These are phyloP conservation scores for Agapetus fuscipes DNA, from an alignment of 2,888 invertebrate genomes.

Conservation along the genomic window DNA sequence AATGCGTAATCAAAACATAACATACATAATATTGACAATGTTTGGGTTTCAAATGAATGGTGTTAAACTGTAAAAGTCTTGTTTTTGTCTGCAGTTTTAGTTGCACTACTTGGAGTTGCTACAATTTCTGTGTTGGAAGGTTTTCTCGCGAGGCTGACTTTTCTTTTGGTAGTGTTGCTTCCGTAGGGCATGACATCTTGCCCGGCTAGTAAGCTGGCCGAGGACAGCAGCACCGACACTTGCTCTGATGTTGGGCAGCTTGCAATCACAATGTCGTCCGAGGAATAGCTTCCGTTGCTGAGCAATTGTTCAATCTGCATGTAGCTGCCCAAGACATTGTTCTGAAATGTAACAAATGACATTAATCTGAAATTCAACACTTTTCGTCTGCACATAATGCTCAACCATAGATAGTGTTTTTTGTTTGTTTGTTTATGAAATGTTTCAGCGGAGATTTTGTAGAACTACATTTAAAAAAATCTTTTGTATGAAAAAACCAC, in stretches of 20 bases:
- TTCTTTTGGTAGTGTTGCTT: slow-evolving; percentile 30
- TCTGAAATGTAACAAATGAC: slow-evolving; percentile 38
- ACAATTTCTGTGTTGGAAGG: neutral
- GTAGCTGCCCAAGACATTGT: slow-evolving; percentile 82
- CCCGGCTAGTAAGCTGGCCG: slow-evolving; percentile 57
- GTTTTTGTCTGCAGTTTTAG: neutral
- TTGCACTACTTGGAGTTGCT: no score
- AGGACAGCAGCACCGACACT: slow-evolving; percentile 78
- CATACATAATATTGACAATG: neutral
- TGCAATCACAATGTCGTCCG: slow-evolving; percentile 74
- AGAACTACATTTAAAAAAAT: no score
- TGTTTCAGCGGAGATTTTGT: no score
- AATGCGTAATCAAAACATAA: neutral
- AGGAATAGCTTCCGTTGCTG: slow-evolving; percentile 61
- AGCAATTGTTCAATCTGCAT: slow-evolving; percentile 75
- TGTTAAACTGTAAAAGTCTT: neutral
- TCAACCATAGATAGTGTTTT: no score
- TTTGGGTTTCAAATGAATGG: no score
- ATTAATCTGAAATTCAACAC: neutral
- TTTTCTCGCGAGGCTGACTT: slow-evolving; percentile 24
- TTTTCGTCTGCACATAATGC: no score
- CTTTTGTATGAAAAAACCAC: no score
- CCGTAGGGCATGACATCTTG: slow-evolving; percentile 40
- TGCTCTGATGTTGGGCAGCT: slow-evolving; percentile 92
- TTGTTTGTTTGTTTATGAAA: no score